A percentile compares a stretch with the other conserved stretches of the same genome.
Evolutionary conservation across 2,888 invertebrate species (phyloP).

Genomic region (Apodemia zela): DNA sequence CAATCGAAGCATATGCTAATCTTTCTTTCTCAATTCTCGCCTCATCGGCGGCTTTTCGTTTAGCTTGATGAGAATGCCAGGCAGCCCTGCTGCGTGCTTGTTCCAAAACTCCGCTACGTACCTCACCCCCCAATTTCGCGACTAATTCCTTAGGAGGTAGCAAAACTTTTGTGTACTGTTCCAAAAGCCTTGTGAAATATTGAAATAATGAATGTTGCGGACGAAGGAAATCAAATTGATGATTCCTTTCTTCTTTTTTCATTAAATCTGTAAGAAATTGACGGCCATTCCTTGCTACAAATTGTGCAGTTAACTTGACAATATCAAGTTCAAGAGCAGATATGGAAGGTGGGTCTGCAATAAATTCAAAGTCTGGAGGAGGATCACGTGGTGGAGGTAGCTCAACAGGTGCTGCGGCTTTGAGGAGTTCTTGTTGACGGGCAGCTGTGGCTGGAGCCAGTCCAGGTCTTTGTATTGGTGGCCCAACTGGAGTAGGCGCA

Average conservation of each 20-base stretch:
- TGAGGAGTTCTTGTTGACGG: constrained; percentile 92
- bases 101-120: constrained; percentile 86
- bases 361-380: constrained; percentile 94
- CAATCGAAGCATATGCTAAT: constrained; percentile 97
- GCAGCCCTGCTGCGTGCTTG: constrained; percentile 96
- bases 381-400: constrained; percentile 95
- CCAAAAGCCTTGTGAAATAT: constrained; percentile 98
- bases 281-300: constrained; percentile 98
- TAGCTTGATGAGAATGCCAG: constrained; percentile 97
- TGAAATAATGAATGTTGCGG: constrained; percentile 99
- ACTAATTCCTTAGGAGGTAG: constrained; percentile 96
- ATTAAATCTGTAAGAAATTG: constrained; percentile 98
- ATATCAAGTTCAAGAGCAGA: constrained; percentile 99
- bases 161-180: constrained; percentile 98
- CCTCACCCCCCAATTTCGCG: constrained; percentile 88
- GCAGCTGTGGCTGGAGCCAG: constrained; percentile 90
- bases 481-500: constrained; percentile 34
- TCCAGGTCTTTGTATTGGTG: constrained; percentile 59
- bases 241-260: constrained; percentile 98
- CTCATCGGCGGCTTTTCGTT: constrained; percentile 95
- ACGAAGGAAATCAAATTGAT: constrained; percentile 98
- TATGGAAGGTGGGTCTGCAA: constrained; percentile 98
- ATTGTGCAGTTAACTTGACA: constrained; percentile 98
- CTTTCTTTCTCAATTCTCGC: constrained; percentile 97
- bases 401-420: constrained; percentile 91